Evolutionary conservation across 2,888 invertebrate species (phyloP).

Genomic region (Ochlodes sylvanus): DNA sequence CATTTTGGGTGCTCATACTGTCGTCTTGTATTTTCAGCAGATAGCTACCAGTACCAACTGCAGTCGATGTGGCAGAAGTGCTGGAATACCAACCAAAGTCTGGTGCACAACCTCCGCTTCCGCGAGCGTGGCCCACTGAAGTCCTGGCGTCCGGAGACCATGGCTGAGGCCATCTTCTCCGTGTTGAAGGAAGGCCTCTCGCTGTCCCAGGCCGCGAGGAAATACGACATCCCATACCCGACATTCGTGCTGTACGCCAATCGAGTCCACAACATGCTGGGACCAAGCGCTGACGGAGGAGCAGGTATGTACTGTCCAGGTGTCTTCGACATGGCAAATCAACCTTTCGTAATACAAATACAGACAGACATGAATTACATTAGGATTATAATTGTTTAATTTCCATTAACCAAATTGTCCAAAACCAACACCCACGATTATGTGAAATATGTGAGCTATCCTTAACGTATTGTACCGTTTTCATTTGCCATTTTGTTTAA

Average conservation of each 20-base stretch:
- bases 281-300: conserved; percentile 95
- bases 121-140: conserved; percentile 96
- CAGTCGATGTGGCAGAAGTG: conserved; percentile 98
- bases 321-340: conserved; percentile 49
- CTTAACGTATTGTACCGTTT: neutral
- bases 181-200: conserved; percentile 96
- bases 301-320: conserved; percentile 87
- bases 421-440: too few species aligned
- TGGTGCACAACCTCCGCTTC: conserved; percentile 95
- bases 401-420: too few species aligned
- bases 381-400: too few species aligned
- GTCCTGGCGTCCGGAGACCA: conserved; percentile 97
- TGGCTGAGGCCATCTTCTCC: conserved; percentile 97
- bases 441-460: too few species aligned
- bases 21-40: conserved; percentile 86
- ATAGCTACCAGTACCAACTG: conserved; percentile 97
- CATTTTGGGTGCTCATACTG: conserved; percentile 22
- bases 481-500: conserved; percentile 28
- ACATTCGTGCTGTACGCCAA: conserved; percentile 97
- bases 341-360: conserved; percentile 8
- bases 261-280: conserved; percentile 96
- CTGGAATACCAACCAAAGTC: conserved; percentile 96
- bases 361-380: neutral
- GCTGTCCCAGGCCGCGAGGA: conserved; percentile 95
- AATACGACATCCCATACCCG: conserved; percentile 97